Base-by-base conservation (phyloP, 2,113 vertebrate genomes). In the Erythrocercus mccallii region DNA sequence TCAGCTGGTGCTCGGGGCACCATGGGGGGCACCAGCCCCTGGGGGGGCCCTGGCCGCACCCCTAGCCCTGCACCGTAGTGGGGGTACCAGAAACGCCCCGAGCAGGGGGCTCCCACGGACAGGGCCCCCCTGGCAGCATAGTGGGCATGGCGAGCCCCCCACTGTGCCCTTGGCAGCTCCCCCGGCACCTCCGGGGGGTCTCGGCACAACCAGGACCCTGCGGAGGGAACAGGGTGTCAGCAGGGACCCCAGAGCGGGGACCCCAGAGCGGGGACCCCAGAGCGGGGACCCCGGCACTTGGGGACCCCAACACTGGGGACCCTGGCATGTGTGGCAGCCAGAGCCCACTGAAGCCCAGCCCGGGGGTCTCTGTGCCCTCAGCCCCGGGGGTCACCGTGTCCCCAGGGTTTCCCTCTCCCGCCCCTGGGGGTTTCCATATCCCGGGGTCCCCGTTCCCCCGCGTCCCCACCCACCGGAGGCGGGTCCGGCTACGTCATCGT, bases 21-120 rank as follows among this genome's bases (percentile, higher is more conserved):
- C 30, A 2, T 0, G 4, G 37, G 20, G 53, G 54, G 22, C 84
- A 74, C 80, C 25, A 35, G 50, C 94, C 91, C 91, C 91, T 62
- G 8, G 44, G 21, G 78, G 37, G 68, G 28, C 11, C 30, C 62
- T 11, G 12, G 73, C 45, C 76, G 82, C 40, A 7, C 22, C 47
- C 56, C 20, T 2, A 13, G 40, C 58, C 42, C 48, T 2, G 2
- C 14, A 7, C 31, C 2, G 1, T 14, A 3, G 47, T 4, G 6
- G 51, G 62, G 58, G 22, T 62, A 31, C 33, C 25, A 8, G 61
- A 25, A 20, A 17, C 6, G 1, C 16, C 65, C 30, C 0, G 7
- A 40, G 40, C 17, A 11, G 81, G 80, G 73, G 35, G 28, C 24
- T 72, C 51, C 23, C 3, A 11, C 2, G 2, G 57, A 35, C 45